phyloP scores from a whole-genome alignment of 2,888 invertebrate species.

The Tetragonisca angustula region DNA sequence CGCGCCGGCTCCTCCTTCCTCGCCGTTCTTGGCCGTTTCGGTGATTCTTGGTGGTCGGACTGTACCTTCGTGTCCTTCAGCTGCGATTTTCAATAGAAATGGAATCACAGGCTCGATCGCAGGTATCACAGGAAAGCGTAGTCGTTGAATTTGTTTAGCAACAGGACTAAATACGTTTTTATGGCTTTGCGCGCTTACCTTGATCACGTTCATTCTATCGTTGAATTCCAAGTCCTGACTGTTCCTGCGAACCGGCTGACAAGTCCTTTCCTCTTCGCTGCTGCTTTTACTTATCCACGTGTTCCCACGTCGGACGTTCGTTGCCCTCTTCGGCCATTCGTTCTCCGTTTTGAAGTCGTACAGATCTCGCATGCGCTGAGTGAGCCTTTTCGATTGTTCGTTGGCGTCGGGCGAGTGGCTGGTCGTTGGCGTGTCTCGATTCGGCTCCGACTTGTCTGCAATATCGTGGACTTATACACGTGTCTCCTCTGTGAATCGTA shows the following conservation, averaged over 20 bases:
- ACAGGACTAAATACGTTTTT: background rate
- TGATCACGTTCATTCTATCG: conserved; percentile 62
- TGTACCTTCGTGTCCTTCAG: conserved; percentile 51
- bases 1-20: background rate
- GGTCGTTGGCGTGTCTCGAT: conserved; percentile 15
- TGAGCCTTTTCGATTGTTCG: conserved; percentile 65
- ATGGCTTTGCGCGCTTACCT: conserved; percentile 35
- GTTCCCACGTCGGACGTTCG: conserved; percentile 49
- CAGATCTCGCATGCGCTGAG: conserved; percentile 76
- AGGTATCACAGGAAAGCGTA: too few relatives aligned
- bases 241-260: conserved; percentile 61
- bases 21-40: background rate
- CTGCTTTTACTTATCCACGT: conserved; percentile 75
- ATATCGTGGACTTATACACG: background rate
- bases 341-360: conserved; percentile 79
- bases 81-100: conserved; percentile 9
- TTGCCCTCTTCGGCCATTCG: conserved; percentile 75
- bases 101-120: too few relatives aligned
- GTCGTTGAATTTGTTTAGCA: too few relatives aligned
- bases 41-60: conserved; percentile 20
- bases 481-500: too few relatives aligned
- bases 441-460: conserved; percentile 44
- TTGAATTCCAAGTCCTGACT: conserved; percentile 78
- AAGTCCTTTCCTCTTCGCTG: conserved; percentile 70
- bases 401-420: conserved; percentile 47